phyloP scores from a whole-genome alignment of 2,113 vertebrate genomes.

The Hymenochirus boettgeri region DNA sequence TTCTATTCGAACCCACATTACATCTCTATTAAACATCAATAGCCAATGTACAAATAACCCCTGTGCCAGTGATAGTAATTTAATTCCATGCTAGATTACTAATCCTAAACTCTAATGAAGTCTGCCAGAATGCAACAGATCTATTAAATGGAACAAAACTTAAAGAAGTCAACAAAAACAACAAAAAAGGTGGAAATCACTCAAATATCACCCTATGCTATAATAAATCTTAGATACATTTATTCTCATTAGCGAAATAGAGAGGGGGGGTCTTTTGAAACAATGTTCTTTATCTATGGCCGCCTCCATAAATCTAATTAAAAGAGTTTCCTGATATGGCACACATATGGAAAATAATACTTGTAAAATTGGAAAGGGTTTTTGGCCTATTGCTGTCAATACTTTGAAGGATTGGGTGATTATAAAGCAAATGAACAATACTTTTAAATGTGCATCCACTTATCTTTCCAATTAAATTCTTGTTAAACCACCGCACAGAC shows the following conservation, averaged over 20 bases:
- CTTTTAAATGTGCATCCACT: constrained; percentile 88
- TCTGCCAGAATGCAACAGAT: too few relatives aligned
- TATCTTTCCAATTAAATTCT: constrained; percentile 89
- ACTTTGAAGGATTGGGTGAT: constrained; percentile 85
- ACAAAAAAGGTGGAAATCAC: not conserved
- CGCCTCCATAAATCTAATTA: constrained; percentile 77
- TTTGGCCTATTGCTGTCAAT: constrained; percentile 80
- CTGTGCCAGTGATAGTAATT: too few relatives aligned
- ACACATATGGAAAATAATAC: constrained; percentile 84
- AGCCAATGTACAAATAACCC: too few relatives aligned
- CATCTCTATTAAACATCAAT: too few relatives aligned
- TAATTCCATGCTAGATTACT: too few relatives aligned
- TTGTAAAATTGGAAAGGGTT: constrained; percentile 76
- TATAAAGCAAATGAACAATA: constrained; percentile 87
- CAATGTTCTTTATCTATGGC: constrained; percentile 47
- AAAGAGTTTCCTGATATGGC: constrained; percentile 71
- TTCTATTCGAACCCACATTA: too few relatives aligned
- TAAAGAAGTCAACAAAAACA: not conserved
- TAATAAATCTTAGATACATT: constrained; percentile 22
- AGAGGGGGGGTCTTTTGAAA: constrained; percentile 43
- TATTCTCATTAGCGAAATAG: constrained; percentile 53
- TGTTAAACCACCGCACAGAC: constrained; percentile 85
- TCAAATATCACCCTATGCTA: not conserved
- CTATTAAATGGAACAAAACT: too few relatives aligned
- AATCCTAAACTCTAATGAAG: too few relatives aligned